Base-by-base conservation (phyloP, 2,797 vertebrate species). In the Triplophysa yarkandensis region DNA sequence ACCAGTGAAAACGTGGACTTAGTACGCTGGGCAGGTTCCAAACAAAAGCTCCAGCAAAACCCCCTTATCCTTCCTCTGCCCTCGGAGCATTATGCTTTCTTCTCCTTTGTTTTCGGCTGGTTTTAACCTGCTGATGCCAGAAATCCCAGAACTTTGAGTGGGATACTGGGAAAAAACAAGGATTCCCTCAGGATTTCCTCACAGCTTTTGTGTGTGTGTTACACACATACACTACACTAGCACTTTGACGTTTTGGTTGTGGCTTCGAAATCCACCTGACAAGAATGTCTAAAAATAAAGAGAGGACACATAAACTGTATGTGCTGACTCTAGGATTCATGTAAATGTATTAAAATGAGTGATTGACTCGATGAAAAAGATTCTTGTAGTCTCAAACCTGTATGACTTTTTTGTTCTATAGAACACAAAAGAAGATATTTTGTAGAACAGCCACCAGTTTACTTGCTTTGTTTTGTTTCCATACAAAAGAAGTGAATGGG, bases 121-220 rank as follows among this genome's bases (percentile, higher is more conserved):
- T 64, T 67, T 63, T 77, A 81, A 74, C 65, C 68, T 77, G 78
- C 70, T 78, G 65, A 83, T 64, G 77, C 80, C 64, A 65, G 58
- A 74, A 80, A 80, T 77, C 80, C 72, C 43, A 46, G 71, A 58
- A 63, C 78, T 73, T 71, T 32, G 34, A 68, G 62, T 23, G 44
- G 67, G 68, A 60, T 65, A 55, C 39, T 66, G 71, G 50, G 46
- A 77, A 74, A 72, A 48, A 16, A 43, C n/a, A 9, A 34, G 55
- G 39, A 39, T 43, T 60, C 65, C 50, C 69, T 64, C 16, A 44
- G 69, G 77, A 68, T 57, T 43, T 57, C 63, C 63, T 32, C 58
- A 46, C 21, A 34, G 43, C 28, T 46, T 39, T 30, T 32, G 10
- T 32, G 21, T 32, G 21, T 69, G 25, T 43, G 14, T 30, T 13